phyloP scores from a whole-genome alignment of 2,113 vertebrate species.

The Struthidea cinerea region DNA sequence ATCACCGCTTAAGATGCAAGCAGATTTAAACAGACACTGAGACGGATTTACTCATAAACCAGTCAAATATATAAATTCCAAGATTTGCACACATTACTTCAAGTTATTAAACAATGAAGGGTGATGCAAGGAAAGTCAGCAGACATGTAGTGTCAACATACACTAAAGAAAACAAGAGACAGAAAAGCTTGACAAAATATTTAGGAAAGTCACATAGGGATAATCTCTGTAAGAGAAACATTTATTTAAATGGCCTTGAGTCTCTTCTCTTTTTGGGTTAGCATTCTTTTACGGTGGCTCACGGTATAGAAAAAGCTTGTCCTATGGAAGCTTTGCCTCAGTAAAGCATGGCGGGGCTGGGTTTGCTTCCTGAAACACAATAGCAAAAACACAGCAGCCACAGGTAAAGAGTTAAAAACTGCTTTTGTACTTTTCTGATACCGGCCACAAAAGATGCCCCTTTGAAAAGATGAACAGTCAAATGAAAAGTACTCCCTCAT shows the following conservation, averaged over 20 bases:
- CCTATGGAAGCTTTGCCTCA: not conserved
- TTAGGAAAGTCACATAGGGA: not conserved
- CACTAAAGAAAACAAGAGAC: not conserved
- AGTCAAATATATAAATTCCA: not conserved
- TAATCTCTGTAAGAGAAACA: not conserved
- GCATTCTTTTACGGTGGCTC: not conserved
- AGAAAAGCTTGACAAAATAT: not conserved
- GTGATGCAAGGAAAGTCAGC: not conserved
- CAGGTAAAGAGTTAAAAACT: not conserved
- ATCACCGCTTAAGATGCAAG: not conserved
- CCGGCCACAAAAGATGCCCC: not conserved
- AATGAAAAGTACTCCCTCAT: not conserved
- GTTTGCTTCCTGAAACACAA: not conserved
- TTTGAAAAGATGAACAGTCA: not conserved
- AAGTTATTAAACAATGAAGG: not conserved
- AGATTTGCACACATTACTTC: not conserved
- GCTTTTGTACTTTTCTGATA: not conserved
- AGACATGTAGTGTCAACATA: not conserved
- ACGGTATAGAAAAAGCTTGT: not conserved
- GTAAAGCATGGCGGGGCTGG: not conserved
- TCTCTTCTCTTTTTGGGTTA: not conserved
- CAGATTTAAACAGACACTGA: not conserved
- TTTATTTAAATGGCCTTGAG: not conserved
- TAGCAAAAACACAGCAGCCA: fast-evolving
- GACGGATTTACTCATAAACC: not conserved